Evolutionary conservation across 2,797 vertebrate species (phyloP).

Genomic region (Mormyrus proboscirostris): DNA sequence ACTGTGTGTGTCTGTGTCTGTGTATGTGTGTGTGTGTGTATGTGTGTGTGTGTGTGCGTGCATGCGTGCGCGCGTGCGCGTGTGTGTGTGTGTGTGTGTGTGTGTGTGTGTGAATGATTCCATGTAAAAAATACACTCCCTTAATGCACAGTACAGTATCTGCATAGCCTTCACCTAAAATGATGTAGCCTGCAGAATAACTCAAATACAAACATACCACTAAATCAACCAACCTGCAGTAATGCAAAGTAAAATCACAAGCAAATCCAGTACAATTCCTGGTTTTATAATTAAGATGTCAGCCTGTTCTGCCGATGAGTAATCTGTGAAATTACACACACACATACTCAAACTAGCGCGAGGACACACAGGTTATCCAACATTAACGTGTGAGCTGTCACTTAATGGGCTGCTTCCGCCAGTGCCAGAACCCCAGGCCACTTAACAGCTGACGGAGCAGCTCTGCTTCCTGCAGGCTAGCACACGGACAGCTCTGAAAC

Average conservation of each 20-base stretch:
- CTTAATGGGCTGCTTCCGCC: conserved; percentile 51
- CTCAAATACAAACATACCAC: not conserved
- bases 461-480: conserved; percentile 13
- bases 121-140: not conserved
- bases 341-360: not conserved
- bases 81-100: not conserved
- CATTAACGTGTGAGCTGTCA: conserved; percentile 63
- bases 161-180: not conserved
- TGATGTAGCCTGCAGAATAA: not conserved
- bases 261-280: not conserved
- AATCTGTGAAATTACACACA: conserved; percentile 22
- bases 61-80: too few species aligned
- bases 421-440: conserved; percentile 40
- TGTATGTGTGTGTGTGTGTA: too few species aligned
- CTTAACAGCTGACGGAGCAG: conserved; percentile 56
- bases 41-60: not conserved
- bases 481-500: not conserved
- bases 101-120: not conserved
- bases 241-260: not conserved
- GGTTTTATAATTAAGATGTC: not conserved
- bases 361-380: conserved; percentile 46
- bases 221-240: not conserved
- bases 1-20: too few species aligned
- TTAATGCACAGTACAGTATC: not conserved
- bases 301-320: not conserved